Base-by-base conservation (phyloP, 1,140 invertebrate species). In the Drepana arcuata region DNA sequence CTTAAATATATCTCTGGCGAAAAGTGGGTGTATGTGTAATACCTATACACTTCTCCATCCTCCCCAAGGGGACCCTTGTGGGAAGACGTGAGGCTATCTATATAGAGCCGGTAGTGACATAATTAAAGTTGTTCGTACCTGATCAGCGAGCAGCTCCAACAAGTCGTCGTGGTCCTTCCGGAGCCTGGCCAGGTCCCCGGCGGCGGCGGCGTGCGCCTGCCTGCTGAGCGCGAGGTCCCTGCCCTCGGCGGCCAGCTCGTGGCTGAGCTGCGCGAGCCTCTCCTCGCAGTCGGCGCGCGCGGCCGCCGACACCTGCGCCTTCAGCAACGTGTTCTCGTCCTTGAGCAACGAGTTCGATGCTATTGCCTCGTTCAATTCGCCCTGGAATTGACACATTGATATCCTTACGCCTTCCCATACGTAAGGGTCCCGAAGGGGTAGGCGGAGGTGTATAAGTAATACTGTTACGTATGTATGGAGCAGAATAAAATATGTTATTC, bases 111-210 rank as follows among this genome's bases (percentile, higher is more conserved):
- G n/a, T n/a, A n/a, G n/a, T n/a, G n/a, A n/a, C n/a, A n/a, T n/a
- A n/a, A n/a, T n/a, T n/a, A n/a, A n/a, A n/a, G n/a, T n/a, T n/a
- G n/a, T n/a, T n/a, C 50, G 18, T 16, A 84, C 86, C 73, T 87
- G 86, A 69, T 97, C 93, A 1, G 91, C 89, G 21, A 98, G 83
- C 32, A 98, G 74, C 58, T 93, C 89, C 11, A 98, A 77, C 43
- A 97, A 78, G 83, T 97, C 93, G 52, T 97, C 95, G 72, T 97
- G 95, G 67, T 98, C 95, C 66, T 92, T 95, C 63, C 88, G 90
- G 25, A 94, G 65, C 43, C 85, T 88, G 15, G 91, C 88, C 40
- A 95, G 60, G 44, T 95, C 73, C 2, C 67, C 60, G 7, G 24
- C 35, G 2, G 41, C 33, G 2, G 15, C 48, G 25, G 31, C 46